Evolutionary conservation across 1,140 invertebrate species (phyloP).

Genomic region (Armadillidium nasatum): DNA sequence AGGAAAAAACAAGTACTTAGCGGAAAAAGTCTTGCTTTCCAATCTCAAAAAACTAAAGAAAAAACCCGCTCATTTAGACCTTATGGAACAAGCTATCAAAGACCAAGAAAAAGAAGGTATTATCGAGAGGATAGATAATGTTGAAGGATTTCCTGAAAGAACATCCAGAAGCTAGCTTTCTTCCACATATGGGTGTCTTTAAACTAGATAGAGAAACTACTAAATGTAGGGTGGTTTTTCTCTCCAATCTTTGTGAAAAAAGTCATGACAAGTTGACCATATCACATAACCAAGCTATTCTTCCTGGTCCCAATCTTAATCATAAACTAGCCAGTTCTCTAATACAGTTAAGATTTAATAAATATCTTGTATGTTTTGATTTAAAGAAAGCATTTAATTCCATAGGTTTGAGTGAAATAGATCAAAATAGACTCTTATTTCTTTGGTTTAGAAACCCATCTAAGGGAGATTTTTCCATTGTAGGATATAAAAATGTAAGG

Average conservation of each 20-base stretch:
- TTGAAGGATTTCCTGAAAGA: neutral
- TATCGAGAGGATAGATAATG: conserved; percentile 13
- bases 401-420: conserved; percentile 11
- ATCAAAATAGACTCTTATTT: conserved; percentile 25
- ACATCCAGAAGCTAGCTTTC: conserved; percentile 25
- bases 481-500: conserved; percentile 11
- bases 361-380: conserved; percentile 8
- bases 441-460: conserved; percentile 20
- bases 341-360: conserved; percentile 16
- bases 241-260: conserved; percentile 21
- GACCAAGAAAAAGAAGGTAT: conserved; percentile 14
- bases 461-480: conserved; percentile 16
- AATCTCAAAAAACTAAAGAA: too few relatives aligned
- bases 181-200: conserved; percentile 23
- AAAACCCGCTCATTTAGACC: neutral
- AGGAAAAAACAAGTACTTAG: conserved; percentile 12
- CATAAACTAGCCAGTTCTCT: conserved; percentile 16
- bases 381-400: conserved; percentile 14
- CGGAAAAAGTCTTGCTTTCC: neutral
- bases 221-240: conserved; percentile 26
- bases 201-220: conserved; percentile 19
- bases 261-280: neutral
- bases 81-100: neutral
- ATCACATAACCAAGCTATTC: conserved; percentile 26
- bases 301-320: conserved; percentile 22